Evolutionary conservation across 92 coral and sea anemone species (phyloP), one percentile per base, ranked within the genome.

Genomic region (Porites lobata): DNA sequence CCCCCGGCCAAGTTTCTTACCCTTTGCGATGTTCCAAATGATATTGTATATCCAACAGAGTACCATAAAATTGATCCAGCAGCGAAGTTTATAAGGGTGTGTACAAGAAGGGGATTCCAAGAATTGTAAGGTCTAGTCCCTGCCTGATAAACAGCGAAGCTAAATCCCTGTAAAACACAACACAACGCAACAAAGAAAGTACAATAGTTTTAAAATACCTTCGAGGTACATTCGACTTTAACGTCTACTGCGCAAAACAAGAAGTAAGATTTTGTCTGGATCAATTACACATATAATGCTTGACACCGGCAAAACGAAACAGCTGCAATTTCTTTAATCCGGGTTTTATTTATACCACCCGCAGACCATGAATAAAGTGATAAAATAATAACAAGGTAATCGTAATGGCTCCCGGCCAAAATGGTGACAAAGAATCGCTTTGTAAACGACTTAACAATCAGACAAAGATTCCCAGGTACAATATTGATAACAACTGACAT

Each of bases 11-110:
- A 56, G 13, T 10, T 56, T 2, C 94, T 78, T 87, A 97, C 99
- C 92, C 94, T 89, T 75, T 94, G 98, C 9, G 99, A 92, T 20
- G 83, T 26, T 8, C 99, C 99, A 96, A 83, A 97, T 12, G 93
- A 92, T 79, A 97, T 59, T 1, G 98, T 92, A 71, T 92, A 97
- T 15, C 99, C 99, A 12, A 97, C 98, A 64, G 89, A 82, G 74
- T 94, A 95, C 99, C 99, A 97, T 72, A 97, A 63, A 76, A 97
- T 73, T 7, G 99, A 95, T 50, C 99, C 99, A 65, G 91, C 86
- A 51, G 92, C 85, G 73, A 97, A 86, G 83, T 92, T 95, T 73
- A 97, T 77, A 12, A 95, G 89, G 63, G 95, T 98, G 63, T 94
- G 95, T 51, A 94, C 86, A 22, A 97, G 91, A 56, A 94, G 87